phyloP scores from a whole-genome alignment of 1,140 invertebrate species.

The Apis mellifera region DNA sequence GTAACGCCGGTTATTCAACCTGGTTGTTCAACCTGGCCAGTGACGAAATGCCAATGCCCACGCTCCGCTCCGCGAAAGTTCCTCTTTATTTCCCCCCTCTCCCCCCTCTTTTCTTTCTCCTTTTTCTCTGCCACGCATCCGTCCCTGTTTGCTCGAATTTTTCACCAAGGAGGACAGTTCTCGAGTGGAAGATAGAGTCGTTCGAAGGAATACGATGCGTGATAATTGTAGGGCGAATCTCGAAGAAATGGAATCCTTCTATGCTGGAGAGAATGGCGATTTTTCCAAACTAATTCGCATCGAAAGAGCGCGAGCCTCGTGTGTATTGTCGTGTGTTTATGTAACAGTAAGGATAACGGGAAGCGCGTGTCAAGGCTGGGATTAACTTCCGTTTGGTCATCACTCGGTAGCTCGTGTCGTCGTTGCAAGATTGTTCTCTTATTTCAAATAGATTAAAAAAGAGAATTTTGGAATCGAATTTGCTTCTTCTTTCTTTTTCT shows the following conservation, averaged over 20 bases:
- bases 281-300: no score
- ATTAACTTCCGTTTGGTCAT: not conserved
- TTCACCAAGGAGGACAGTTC: no score
- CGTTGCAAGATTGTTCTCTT: not conserved
- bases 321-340: not conserved
- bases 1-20: constrained; percentile 81
- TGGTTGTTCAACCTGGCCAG: constrained; percentile 73
- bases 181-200: no score
- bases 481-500: no score
- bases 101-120: not conserved
- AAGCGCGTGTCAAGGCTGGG: not conserved
- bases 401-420: not conserved
- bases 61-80: constrained; percentile 65
- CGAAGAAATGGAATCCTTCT: no score
- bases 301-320: no score
- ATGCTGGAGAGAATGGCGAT: no score
- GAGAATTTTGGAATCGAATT: no score
- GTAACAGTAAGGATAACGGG: not conserved
- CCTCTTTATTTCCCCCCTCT: constrained; percentile 25
- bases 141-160: not conserved
- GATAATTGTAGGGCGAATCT: no score
- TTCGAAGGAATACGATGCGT: no score
- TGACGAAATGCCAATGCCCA: constrained; percentile 79
- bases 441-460: no score
- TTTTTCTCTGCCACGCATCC: not conserved